phyloP scores from a whole-genome alignment of 1,140 invertebrate species.

The Stenopsyche tienmushanensis region DNA sequence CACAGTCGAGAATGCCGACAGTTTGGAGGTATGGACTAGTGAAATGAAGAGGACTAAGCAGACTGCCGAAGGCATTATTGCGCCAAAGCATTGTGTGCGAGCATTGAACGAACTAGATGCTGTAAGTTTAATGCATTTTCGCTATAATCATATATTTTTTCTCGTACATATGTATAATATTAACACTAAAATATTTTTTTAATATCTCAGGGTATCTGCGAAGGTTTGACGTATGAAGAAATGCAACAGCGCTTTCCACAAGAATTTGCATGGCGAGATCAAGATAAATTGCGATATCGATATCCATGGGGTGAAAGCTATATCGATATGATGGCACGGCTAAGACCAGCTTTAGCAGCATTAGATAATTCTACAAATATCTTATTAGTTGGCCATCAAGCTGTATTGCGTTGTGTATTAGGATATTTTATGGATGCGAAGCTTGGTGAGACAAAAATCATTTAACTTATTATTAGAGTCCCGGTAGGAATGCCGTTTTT shows the following conservation, averaged over 20 bases:
- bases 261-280: constrained; percentile 87
- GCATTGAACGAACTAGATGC: constrained; percentile 90
- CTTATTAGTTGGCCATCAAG: constrained; percentile 87
- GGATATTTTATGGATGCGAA: constrained; percentile 87
- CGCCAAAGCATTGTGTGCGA: constrained; percentile 74
- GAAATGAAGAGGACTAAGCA: constrained; percentile 84
- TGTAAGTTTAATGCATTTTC: constrained; percentile 54
- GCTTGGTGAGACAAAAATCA: constrained; percentile 64
- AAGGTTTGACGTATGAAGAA: constrained; percentile 91
- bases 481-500: not conserved
- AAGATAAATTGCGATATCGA: constrained; percentile 89
- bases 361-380: constrained; percentile 84
- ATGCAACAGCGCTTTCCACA: constrained; percentile 86
- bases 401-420: constrained; percentile 86
- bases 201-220: constrained; percentile 79
- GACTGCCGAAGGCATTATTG: constrained; percentile 77
- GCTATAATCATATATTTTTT: not conserved
- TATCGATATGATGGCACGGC: constrained; percentile 81
- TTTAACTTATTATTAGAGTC: not conserved
- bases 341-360: constrained; percentile 77
- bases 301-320: constrained; percentile 92
- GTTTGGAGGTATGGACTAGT: constrained; percentile 83
- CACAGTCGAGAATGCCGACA: constrained; percentile 63
- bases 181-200: constrained; percentile 11
- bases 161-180: not conserved